Percentiles rank a stretch among this genome's conserved stretches.
Evolutionary conservation across 2,113 vertebrate genomes (phyloP).

Genomic region (Heloderma charlesbogerti): DNA sequence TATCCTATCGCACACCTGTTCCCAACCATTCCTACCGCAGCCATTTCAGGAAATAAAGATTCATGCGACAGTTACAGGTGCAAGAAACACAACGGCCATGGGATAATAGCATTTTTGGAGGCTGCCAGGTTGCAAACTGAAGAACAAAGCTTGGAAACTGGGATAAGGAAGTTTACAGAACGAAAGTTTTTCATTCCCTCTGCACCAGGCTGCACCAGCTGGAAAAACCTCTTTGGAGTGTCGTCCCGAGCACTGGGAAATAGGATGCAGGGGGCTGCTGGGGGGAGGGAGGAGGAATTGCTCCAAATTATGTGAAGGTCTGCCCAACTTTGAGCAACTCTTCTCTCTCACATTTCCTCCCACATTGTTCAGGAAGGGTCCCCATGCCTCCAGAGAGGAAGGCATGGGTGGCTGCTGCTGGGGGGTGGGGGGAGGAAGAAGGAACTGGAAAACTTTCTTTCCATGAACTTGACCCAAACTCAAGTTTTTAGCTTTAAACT

Average conservation of each 20-base stretch:
- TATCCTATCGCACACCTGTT: background rate
- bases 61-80: background rate
- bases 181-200: background rate
- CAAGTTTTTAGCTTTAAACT: no score
- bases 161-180: background rate
- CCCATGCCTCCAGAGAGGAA: no score
- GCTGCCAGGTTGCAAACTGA: background rate
- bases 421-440: no score
- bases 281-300: background rate
- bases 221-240: background rate
- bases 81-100: background rate
- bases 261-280: background rate
- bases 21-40: no score
- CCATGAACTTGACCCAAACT: no score
- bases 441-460: no score
- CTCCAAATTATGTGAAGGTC: background rate
- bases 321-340: no score
- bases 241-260: background rate
- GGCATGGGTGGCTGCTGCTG: no score
- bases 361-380: no score
- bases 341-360: no score
- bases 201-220: no score
- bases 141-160: background rate
- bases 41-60: background rate
- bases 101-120: background rate